phyloP scores from a whole-genome alignment of 2,113 vertebrate species.

The Catharus bicknelli region DNA sequence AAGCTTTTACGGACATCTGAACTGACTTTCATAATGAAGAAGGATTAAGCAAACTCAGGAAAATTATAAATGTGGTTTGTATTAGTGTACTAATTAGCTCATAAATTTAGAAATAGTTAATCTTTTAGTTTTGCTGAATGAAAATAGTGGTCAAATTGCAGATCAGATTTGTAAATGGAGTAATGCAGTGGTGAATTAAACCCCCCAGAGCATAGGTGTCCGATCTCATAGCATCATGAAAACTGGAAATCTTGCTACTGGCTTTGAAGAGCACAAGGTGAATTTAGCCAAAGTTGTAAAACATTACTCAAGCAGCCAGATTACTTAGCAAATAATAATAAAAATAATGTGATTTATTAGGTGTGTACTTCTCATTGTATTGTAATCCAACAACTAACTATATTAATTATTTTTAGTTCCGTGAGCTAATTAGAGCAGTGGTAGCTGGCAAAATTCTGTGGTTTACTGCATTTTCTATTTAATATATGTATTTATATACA shows the following conservation, averaged over 20 bases:
- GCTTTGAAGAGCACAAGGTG: slow-evolving; percentile 3
- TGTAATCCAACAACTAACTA: not conserved
- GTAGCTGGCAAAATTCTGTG: not conserved
- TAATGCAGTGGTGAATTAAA: slow-evolving; percentile 21
- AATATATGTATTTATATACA: not conserved
- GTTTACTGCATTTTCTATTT: not conserved
- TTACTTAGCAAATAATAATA: slow-evolving; percentile 22
- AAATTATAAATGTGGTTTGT: slow-evolving; percentile 53
- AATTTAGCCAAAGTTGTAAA: slow-evolving; percentile 30
- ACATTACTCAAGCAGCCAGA: slow-evolving; percentile 15
- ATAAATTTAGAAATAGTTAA: slow-evolving; percentile 16
- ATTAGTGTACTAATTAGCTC: slow-evolving; percentile 47
- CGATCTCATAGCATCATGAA: slow-evolving; percentile 18
- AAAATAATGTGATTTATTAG: slow-evolving; percentile 17
- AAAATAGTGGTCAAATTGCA: not conserved
- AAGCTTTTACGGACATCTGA: slow-evolving; percentile 32
- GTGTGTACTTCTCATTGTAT: slow-evolving; percentile 7
- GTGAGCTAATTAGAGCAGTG: not conserved
- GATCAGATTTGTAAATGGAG: not conserved
- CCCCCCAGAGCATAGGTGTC: not conserved
- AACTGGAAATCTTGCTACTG: slow-evolving; percentile 32
- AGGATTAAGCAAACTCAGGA: slow-evolving; percentile 32
- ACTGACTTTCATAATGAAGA: slow-evolving; percentile 33
- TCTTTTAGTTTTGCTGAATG: slow-evolving; percentile 9
- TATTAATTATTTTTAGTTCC: slow-evolving; percentile 29